A percentile compares a stretch with the other conserved stretches of the same genome.
These are phyloP conservation scores for Latheticus oryzae DNA, from an alignment of 2,888 invertebrate genomes.

Conservation along the genomic window DNA sequence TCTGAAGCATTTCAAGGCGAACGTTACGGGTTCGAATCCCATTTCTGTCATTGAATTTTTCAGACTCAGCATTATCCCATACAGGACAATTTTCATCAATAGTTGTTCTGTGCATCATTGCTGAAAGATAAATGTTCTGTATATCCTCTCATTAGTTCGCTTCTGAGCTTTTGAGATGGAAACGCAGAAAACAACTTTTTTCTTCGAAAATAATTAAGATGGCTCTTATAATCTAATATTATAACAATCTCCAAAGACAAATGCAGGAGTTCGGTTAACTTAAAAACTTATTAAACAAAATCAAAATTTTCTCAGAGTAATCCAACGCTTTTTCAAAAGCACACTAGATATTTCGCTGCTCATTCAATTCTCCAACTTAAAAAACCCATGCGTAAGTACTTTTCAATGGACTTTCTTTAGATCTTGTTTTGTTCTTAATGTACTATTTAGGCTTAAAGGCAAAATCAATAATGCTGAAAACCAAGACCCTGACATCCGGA, in stretches of 20 bases:
- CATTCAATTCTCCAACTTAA: too few relatives aligned
- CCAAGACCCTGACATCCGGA: constrained; percentile 17
- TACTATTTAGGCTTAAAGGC: constrained; percentile 11
- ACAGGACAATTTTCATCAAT: constrained; percentile 39
- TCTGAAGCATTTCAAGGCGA: neutral
- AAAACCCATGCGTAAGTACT: constrained; percentile 11
- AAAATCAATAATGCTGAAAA: constrained; percentile 25
- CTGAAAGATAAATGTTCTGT: constrained; percentile 53
- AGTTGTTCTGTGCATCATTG: constrained; percentile 50
- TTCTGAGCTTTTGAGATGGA: constrained; percentile 51
- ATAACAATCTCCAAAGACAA: too few relatives aligned
- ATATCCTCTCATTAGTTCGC: constrained; percentile 51
- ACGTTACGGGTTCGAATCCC: constrained; percentile 44
- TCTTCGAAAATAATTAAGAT: too few relatives aligned
- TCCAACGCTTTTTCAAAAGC: too few relatives aligned
- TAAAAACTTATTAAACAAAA: too few relatives aligned
- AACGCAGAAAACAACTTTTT: constrained; percentile 54
- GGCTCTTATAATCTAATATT: too few relatives aligned
- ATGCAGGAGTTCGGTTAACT: too few relatives aligned
- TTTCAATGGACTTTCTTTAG: constrained; percentile 3
- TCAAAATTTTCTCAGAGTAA: too few relatives aligned
- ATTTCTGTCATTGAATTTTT: constrained; percentile 19
- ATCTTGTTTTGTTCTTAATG: constrained; percentile 20
- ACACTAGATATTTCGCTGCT: too few relatives aligned
- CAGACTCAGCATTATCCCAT: constrained; percentile 49